Base-by-base conservation (phyloP, 2,888 invertebrate genomes). In the Gymnoscelis rufifasciata region DNA sequence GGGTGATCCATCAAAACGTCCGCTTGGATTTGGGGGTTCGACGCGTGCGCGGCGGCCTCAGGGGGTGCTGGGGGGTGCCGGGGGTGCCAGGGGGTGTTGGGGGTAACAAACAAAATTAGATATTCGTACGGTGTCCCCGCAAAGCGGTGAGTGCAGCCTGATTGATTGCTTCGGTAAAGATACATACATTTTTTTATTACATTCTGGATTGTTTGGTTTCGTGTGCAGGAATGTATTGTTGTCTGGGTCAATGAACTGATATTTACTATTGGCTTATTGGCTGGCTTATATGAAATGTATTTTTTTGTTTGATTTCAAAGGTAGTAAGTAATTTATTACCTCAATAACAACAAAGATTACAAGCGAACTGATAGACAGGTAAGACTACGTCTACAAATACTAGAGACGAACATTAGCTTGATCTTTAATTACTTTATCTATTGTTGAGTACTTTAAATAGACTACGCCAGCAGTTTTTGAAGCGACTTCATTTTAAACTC, bases 1-100 rank as follows among this genome's bases (percentile, higher is more conserved):
- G 87, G 88, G 87, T 87, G 87, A 88, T 88, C 87, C 87, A 88
- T 88, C 87, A 88, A 82, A 83, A 87, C 76, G 87, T 88, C 88
- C 81, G 78, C 78, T 66, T 72, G 86, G 88, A 83, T 86, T 88
- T 87, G 74, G 88, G 88, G 82, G 78, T 70, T 66, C 70, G 73
- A 74, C 84, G 84, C 83, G 62, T 83, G 84, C 87, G 84, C 82
- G 54, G 55, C 56, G 50, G 56, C 54, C 56, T 50, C 51, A 51
- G 62, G 35, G 66, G 57, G 54, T 52, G 47, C 38, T 40, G 41
- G 43, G 43, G 49, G 33, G 37, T 28, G n/a, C 14, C 12, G 1
- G 28, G 11, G 0, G 11, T 4, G 11, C 10, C 8, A 3, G 40
- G 56, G 66, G 58, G 56, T 46, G 51, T 45, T 43, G 55, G 57